Conservation (phyloP, 2,888 invertebrate species). For the Drosophila basisetae region DNA sequence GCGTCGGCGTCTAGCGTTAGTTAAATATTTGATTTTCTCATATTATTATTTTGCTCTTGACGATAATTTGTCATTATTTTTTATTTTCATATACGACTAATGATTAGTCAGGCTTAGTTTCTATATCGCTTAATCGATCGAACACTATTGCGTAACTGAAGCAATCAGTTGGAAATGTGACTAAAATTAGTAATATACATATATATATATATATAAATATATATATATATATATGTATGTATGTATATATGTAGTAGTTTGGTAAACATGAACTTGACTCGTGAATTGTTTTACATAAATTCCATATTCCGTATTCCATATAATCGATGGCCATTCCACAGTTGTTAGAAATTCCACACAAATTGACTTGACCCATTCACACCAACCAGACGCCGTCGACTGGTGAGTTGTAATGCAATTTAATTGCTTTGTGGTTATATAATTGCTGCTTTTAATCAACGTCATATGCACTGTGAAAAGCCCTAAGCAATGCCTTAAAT, state of each 20-base stretch:
- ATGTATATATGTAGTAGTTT: neutral
- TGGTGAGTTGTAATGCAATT: constrained; percentile 1
- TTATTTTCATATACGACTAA: neutral
- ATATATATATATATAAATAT: neutral
- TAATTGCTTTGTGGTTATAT: constrained; percentile 33
- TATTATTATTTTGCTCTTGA: neutral
- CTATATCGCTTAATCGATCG: neutral
- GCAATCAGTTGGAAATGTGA: constrained; percentile 7
- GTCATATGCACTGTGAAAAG: neutral
- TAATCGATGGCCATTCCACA: constrained; percentile 9
- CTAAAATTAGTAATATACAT: constrained; percentile 2
- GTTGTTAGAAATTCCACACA: constrained; percentile 36
- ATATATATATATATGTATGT: neutral
- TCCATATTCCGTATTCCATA: constrained; percentile 7
- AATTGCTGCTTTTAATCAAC: constrained; percentile 46
- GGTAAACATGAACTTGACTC: constrained; percentile 5
- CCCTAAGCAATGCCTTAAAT: neutral
- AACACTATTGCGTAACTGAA: neutral
- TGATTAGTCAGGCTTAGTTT: neutral
- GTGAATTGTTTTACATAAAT: neutral
- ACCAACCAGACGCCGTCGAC: neutral
- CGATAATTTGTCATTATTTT: neutral
- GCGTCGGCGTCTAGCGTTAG: neutral
- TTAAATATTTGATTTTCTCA: neutral
- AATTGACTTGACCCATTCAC: constrained; percentile 50